Evolutionary conservation across 2,797 vertebrate species (phyloP).

Genomic region (Sphaeramia orbicularis): DNA sequence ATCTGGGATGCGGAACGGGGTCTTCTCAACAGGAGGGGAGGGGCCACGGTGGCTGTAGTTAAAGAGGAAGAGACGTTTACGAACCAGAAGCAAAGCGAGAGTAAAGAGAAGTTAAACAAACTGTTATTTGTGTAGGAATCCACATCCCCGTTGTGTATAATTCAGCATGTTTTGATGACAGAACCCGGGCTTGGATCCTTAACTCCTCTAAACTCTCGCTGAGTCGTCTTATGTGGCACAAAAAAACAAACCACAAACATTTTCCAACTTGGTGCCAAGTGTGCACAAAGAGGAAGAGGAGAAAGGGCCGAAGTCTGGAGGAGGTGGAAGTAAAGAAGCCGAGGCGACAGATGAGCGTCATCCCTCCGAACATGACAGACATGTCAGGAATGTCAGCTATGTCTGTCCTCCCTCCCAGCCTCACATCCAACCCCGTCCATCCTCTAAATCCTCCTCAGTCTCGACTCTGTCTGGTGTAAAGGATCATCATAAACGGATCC

Average conservation of each 20-base stretch:
- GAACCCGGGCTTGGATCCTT: neutral
- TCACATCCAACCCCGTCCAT: constrained; percentile 2
- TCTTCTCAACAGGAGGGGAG: neutral
- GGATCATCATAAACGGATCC: too few species aligned
- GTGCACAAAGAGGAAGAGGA: neutral
- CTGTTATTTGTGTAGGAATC: constrained; percentile 14
- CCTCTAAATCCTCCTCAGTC: neutral
- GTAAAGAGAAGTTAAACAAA: neutral
- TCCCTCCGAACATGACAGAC: constrained; percentile 27
- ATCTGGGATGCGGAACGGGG: constrained; percentile 22
- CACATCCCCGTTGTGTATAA: constrained; percentile 20
- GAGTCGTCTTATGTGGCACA: neutral
- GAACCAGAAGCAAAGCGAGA: neutral
- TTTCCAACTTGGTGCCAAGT: constrained; percentile 3
- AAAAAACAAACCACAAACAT: constrained; percentile 30
- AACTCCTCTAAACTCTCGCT: neutral
- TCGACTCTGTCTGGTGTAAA: too few species aligned
- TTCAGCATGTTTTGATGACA: too few species aligned
- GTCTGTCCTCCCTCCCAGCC: constrained; percentile 48
- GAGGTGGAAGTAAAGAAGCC: neutral
- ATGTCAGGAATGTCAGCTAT: constrained; percentile 62
- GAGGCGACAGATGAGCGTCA: neutral
- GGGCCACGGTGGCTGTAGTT: too few species aligned
- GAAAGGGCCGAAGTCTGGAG: neutral
- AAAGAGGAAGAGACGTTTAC: neutral